phyloP scores from a whole-genome alignment of 2,797 vertebrate species.

The Clarias laeviceps region DNA sequence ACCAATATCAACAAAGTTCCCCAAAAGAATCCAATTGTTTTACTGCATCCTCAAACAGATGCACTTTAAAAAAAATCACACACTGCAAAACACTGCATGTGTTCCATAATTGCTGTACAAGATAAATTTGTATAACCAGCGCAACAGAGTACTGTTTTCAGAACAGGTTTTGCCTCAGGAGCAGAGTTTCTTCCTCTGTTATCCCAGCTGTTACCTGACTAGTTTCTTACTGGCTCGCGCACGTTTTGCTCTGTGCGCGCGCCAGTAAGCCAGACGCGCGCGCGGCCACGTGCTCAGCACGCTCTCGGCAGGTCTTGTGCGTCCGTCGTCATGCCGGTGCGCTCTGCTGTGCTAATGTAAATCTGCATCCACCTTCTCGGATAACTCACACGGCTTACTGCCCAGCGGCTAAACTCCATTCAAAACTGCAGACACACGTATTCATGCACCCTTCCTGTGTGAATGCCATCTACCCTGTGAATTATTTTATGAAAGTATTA shows the following conservation, averaged over 20 bases:
- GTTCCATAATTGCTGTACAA: neutral
- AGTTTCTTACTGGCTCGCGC: neutral
- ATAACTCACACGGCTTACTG: neutral
- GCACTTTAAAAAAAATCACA: neutral
- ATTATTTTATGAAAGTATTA: neutral
- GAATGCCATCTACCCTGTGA: neutral
- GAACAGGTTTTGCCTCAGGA: neutral
- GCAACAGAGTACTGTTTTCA: neutral
- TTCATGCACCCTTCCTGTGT: neutral
- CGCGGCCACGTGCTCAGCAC: constrained; percentile 32
- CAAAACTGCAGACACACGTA: neutral
- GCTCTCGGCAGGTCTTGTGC: constrained; percentile 16
- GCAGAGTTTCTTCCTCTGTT: neutral
- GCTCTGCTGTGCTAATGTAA: neutral
- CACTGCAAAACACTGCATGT: constrained; percentile 1
- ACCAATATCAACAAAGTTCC: neutral
- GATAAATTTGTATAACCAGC: neutral
- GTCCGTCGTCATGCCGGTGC: neutral
- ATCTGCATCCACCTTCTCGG: neutral
- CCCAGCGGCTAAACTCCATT: neutral
- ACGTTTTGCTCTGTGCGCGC: constrained; percentile 8
- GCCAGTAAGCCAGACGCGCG: constrained; percentile 22
- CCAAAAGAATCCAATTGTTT: neutral
- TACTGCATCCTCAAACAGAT: neutral
- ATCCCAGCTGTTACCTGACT: neutral